These are phyloP conservation scores for Ibycter americanus DNA, from an alignment of 2,797 vertebrate genomes.

Conservation along the genomic window DNA sequence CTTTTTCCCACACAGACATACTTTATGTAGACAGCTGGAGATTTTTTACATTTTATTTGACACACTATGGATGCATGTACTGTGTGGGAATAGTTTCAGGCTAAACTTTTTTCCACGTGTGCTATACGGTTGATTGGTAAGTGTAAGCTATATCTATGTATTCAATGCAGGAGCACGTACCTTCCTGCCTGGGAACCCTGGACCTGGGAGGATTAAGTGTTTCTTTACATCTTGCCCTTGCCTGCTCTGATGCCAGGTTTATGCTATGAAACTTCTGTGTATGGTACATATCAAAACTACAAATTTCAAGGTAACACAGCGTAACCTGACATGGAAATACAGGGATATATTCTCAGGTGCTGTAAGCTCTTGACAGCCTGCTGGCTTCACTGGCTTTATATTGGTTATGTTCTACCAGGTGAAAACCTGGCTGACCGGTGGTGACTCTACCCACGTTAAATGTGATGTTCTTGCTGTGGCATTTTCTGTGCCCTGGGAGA, in stretches of 20 bases:
- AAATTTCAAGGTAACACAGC: not conserved
- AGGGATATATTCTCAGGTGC: not conserved
- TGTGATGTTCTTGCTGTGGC: not conserved
- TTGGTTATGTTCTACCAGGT: not conserved
- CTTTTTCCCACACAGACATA: not conserved
- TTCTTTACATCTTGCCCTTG: not conserved
- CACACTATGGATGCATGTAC: not conserved
- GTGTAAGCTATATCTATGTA: not conserved
- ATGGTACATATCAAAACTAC: not conserved
- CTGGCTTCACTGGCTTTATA: not conserved
- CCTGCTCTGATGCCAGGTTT: not conserved
- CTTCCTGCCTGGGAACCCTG: not conserved
- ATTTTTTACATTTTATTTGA: not conserved
- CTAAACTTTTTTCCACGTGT: not conserved
- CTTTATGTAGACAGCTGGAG: not conserved
- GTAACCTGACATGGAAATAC: not conserved
- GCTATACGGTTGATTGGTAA: not conserved
- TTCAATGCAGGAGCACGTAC: not conserved
- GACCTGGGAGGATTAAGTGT: not conserved
- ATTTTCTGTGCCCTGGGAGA: not conserved
- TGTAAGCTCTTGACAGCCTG: not conserved
- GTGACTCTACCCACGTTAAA: not conserved
- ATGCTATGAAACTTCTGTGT: not conserved
- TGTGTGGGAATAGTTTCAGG: not conserved
- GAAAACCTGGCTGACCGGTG: not conserved